Percentiles rank a stretch among this genome's conserved stretches.
Conservation (phyloP, 1,140 invertebrate species). For the Amphibalanus amphitrite region DNA sequence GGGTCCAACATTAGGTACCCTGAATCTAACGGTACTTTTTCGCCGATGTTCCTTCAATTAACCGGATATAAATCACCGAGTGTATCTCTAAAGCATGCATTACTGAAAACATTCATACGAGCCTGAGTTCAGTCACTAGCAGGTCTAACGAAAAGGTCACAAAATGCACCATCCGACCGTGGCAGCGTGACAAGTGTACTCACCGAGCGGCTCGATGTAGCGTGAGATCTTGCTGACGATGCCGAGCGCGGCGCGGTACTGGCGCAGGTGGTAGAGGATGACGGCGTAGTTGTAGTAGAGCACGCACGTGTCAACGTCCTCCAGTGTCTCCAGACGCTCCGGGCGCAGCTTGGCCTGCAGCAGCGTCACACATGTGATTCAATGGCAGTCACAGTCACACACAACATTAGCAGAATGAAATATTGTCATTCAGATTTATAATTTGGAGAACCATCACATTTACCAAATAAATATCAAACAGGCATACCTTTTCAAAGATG, state of each 20-base stretch:
- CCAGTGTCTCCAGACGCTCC: constrained; percentile 36
- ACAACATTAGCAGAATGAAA: constrained; percentile 10
- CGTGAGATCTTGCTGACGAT: constrained; percentile 54
- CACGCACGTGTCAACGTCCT: constrained; percentile 49
- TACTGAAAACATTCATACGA: too few species aligned
- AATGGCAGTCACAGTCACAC: too few species aligned
- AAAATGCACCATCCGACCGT: too few species aligned
- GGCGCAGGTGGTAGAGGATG: constrained; percentile 54
- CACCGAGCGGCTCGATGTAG: constrained; percentile 55
- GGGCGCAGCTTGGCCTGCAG: constrained; percentile 30
- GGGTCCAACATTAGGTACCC: too few species aligned
- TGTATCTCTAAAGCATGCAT: too few species aligned
- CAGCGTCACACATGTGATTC: constrained; percentile 8
- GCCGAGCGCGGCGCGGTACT: constrained; percentile 52
- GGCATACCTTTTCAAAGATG: neutral
- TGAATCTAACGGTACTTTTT: too few species aligned
- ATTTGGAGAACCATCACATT: neutral
- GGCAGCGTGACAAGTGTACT: too few species aligned
- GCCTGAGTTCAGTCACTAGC: too few species aligned
- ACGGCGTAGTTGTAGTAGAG: constrained; percentile 66
- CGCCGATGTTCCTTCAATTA: too few species aligned
- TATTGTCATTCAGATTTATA: constrained; percentile 7
- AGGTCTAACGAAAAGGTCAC: too few species aligned
- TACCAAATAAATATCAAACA: neutral
- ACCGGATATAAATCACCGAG: too few species aligned